Conservation (phyloP, 35 echinoderm and acorn worm genomes). For the Diadema setosum region DNA sequence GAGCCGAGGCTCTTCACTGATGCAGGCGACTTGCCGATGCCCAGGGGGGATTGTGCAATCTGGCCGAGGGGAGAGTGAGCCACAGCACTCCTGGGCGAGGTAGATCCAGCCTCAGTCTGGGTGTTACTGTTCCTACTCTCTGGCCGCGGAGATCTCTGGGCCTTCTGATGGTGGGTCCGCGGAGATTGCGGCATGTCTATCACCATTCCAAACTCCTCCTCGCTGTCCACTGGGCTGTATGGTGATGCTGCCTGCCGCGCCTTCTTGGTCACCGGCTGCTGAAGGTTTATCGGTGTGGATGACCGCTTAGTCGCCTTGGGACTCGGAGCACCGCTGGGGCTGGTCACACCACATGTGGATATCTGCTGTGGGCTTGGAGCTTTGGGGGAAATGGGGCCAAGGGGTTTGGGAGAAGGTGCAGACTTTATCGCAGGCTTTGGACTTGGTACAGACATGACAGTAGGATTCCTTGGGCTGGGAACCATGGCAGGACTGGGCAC, state of each 20-base stretch:
- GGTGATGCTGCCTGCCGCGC: slow-evolving; percentile 22
- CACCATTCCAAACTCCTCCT: slow-evolving; percentile 57
- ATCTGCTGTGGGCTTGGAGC: slow-evolving; percentile 34
- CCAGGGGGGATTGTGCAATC: slow-evolving; percentile 65
- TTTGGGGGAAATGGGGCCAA: not conserved
- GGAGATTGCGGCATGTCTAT: slow-evolving; percentile 74
- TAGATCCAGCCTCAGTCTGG: slow-evolving; percentile 20
- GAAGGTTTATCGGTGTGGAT: slow-evolving; percentile 55
- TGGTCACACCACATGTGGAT: slow-evolving; percentile 37
- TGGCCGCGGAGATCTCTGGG: not conserved
- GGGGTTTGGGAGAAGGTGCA: slow-evolving; percentile 7
- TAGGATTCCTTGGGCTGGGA: slow-evolving; percentile 39
- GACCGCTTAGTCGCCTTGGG: slow-evolving; percentile 58
- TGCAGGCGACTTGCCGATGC: slow-evolving; percentile 49
- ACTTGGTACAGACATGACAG: slow-evolving; percentile 3
- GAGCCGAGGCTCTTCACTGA: slow-evolving; percentile 5
- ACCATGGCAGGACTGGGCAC: slow-evolving; percentile 83
- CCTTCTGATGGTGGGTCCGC: not conserved
- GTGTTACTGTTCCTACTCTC: slow-evolving; percentile 29
- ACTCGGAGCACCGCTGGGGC: slow-evolving; percentile 67
- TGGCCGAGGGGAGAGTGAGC: slow-evolving; percentile 45
- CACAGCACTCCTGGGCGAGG: slow-evolving; percentile 16
- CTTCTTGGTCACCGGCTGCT: slow-evolving; percentile 17
- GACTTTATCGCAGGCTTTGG: slow-evolving; percentile 22
- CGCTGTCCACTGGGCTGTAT: slow-evolving; percentile 68